phyloP scores from a whole-genome alignment of 2,888 invertebrate species.

The Pollenia griseotomentosa region DNA sequence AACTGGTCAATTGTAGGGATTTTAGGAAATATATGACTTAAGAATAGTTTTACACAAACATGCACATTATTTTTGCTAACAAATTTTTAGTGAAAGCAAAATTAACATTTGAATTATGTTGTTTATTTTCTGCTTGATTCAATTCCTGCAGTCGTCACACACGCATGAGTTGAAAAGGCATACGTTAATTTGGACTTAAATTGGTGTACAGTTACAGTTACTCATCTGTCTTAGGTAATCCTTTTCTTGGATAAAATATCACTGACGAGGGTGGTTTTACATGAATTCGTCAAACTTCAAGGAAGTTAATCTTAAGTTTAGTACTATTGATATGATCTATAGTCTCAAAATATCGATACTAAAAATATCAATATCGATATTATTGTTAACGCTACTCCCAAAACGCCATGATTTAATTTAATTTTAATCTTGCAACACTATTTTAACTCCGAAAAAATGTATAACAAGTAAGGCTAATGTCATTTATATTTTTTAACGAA shows the following conservation, averaged over 20 bases:
- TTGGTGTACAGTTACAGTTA: slow-evolving; percentile 49
- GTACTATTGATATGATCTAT: too few relatives aligned
- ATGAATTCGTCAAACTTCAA: neutral
- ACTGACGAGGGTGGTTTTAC: slow-evolving; percentile 6
- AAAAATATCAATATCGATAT: too few relatives aligned
- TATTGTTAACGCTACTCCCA: too few relatives aligned
- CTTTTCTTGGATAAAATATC: neutral
- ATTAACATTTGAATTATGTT: slow-evolving; percentile 75
- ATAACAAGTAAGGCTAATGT: too few relatives aligned
- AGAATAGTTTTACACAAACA: too few relatives aligned
- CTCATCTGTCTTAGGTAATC: slow-evolving; percentile 42
- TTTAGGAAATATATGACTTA: slow-evolving; percentile 7
- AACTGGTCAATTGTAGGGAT: slow-evolving; percentile 23
- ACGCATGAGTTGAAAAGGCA: slow-evolving; percentile 1
- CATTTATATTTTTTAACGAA: too few relatives aligned
- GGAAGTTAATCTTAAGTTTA: too few relatives aligned
- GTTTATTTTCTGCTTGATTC: slow-evolving; percentile 69
- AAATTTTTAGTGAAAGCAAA: slow-evolving; percentile 71
- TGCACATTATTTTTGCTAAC: neutral
- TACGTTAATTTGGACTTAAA: slow-evolving; percentile 42
- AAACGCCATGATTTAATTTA: too few relatives aligned
- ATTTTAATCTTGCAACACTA: too few relatives aligned
- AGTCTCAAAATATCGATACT: too few relatives aligned
- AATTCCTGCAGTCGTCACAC: slow-evolving; percentile 11
- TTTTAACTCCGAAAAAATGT: too few relatives aligned